A percentile compares a stretch with the other conserved stretches of the same genome.
phyloP scores from a whole-genome alignment of 1,140 invertebrate genomes.

The Drosophila guanche region DNA sequence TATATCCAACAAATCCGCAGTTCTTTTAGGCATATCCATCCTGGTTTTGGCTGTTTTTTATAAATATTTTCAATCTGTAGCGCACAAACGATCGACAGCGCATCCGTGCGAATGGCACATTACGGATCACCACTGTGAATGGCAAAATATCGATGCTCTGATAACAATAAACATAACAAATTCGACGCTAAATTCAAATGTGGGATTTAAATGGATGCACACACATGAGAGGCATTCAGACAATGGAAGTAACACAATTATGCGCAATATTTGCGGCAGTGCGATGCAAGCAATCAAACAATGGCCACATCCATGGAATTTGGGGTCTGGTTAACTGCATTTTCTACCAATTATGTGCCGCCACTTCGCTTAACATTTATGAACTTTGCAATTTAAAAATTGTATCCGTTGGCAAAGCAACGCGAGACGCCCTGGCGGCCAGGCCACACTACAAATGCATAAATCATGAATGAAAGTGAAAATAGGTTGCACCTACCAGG shows the following conservation, averaged over 20 bases:
- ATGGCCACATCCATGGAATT: neutral
- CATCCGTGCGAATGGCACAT: too few relatives aligned
- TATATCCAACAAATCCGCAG: too few relatives aligned
- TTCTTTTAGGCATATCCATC: too few relatives aligned
- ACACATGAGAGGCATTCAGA: too few relatives aligned
- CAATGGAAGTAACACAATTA: too few relatives aligned
- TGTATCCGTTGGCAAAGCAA: constrained; percentile 17
- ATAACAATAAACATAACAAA: neutral
- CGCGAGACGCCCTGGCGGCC: neutral
- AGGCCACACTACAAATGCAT: constrained; percentile 23
- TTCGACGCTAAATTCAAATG: constrained; percentile 2
- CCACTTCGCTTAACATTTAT: constrained; percentile 5
- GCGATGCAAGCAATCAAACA: neutral
- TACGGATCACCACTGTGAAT: neutral
- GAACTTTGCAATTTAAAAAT: constrained; percentile 56
- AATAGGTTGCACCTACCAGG: constrained; percentile 45
- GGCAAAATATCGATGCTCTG: neutral
- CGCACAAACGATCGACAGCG: neutral
- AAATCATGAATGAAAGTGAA: constrained; percentile 62
- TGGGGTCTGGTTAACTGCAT: neutral
- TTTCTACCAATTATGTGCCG: constrained; percentile 23
- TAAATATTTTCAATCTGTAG: neutral
- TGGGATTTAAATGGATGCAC: neutral
- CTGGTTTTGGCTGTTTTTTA: neutral
- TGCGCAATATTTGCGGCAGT: too few relatives aligned